Base-by-base conservation (phyloP, 2,888 invertebrate genomes). In the Molorchus minor region DNA sequence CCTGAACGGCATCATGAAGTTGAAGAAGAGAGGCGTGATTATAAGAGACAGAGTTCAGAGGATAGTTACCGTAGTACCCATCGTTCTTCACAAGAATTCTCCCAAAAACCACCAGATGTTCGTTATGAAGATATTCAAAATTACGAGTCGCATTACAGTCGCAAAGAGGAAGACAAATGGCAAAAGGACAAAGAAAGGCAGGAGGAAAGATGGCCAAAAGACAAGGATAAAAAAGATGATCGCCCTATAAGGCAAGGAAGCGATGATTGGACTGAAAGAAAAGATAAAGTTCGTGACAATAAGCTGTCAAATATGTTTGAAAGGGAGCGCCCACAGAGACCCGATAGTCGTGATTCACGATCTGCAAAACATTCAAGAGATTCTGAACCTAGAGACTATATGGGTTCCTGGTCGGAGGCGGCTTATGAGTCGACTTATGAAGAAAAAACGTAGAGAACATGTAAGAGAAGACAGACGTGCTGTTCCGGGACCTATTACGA, bases 401-500 rank as follows among this genome's bases (percentile, higher is more conserved):
- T 73, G 54, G 72, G 75, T 7, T 82, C 83, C 2, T 85, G 85
- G 84, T 81, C 83, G 0, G 84, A 84, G 65, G 71, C 76, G 3
- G 73, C 75, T 5, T 79, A 76, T 55, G 79, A 81, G 56, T 73
- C 73, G 2, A 60, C 73, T 1, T 76, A 72, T 53, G 76, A 78
- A 53, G 79, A 81, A n/a, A 40, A 78, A 76, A 61, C 75, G 78
- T 55, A 75, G 80, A 56, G 75, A 69, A 10, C 64, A 68, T 47
- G 58, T 54, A 38, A 75, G 76, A 60, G 77, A 78, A 44, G 77
- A 79, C 55, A 73, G 82, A 19, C 78, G 84, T 51, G 80, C 64
- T 2, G 84, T 85, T n/a, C 85, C 86, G 0, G 85, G 85, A 13
- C 86, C 87, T 1, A 85, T 86, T 7, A 86, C 86, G 0, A 82